Percentiles rank a stretch among this genome's conserved stretches.
Evolutionary conservation across 1,140 invertebrate species (phyloP).

Genomic region (Drosophila arizonae): DNA sequence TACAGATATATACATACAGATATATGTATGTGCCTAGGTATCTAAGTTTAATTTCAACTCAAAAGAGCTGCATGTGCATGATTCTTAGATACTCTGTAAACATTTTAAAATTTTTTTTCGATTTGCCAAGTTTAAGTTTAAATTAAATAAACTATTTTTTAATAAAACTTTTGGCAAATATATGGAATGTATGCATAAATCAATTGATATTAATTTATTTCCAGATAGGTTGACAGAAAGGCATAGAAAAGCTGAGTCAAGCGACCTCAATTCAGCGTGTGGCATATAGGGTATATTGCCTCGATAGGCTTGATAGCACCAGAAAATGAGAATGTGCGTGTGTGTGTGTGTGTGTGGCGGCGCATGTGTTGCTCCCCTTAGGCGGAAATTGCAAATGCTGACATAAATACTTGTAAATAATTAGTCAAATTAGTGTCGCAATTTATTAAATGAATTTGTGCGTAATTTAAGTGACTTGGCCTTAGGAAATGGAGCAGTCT

Average conservation of each 20-base stretch:
- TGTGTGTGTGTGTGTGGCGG: background rate
- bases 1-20: too few relatives aligned
- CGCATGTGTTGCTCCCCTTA: constrained; percentile 20
- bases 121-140: too few relatives aligned
- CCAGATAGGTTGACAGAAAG: too few relatives aligned
- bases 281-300: background rate
- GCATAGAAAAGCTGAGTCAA: too few relatives aligned
- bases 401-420: constrained; percentile 70
- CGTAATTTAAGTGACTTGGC: constrained; percentile 41
- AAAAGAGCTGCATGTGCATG: constrained; percentile 9
- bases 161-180: too few relatives aligned
- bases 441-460: constrained; percentile 75
- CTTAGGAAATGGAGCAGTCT: background rate
- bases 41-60: constrained; percentile 33
- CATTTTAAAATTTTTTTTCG: too few relatives aligned
- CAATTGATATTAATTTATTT: too few relatives aligned
- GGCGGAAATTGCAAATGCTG: constrained; percentile 57
- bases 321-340: background rate
- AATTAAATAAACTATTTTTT: too few relatives aligned
- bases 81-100: constrained; percentile 4
- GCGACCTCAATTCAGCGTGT: too few relatives aligned
- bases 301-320: background rate
- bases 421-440: constrained; percentile 74
- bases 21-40: background rate
- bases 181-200: too few relatives aligned